A percentile compares a stretch with the other conserved stretches of the same genome.
phyloP scores from a whole-genome alignment of 1,140 invertebrate genomes.

The Drosophila orosa region DNA sequence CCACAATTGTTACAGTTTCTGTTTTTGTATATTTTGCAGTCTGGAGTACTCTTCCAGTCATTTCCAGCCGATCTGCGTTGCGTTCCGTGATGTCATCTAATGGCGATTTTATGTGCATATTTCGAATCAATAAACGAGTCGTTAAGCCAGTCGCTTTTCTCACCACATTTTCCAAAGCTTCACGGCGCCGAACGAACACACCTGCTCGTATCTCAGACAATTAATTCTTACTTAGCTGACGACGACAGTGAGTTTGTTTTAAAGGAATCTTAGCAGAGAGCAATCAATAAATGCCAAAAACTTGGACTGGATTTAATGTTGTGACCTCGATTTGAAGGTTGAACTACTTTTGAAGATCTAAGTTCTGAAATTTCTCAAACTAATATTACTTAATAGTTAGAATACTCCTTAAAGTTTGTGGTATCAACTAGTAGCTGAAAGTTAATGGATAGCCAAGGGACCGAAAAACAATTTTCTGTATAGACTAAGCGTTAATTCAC shows the following conservation, averaged over 20 bases:
- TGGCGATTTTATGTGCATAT: constrained; percentile 33
- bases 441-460: not conserved
- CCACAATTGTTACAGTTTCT: constrained; percentile 32
- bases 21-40: constrained; percentile 7
- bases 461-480: constrained; percentile 1
- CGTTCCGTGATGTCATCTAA: constrained; percentile 43
- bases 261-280: not conserved
- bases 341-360: too few species aligned
- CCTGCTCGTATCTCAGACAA: constrained; percentile 36
- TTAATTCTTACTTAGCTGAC: constrained; percentile 10
- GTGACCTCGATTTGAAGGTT: not conserved
- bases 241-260: not conserved
- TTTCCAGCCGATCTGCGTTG: constrained; percentile 8
- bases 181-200: constrained; percentile 2
- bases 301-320: not conserved
- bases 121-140: constrained; percentile 31
- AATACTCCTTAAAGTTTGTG: not conserved
- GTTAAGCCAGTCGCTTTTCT: constrained; percentile 22
- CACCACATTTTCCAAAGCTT: constrained; percentile 13
- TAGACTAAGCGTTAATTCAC: constrained; percentile 21
- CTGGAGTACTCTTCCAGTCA: not conserved
- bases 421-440: not conserved
- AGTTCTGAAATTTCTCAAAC: not conserved
- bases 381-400: not conserved
- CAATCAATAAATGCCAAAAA: constrained; percentile 2